A percentile compares a stretch with the other conserved stretches of the same genome.
phyloP scores from a whole-genome alignment of 2,797 vertebrate genomes.

The Hylomyscus alleni region DNA sequence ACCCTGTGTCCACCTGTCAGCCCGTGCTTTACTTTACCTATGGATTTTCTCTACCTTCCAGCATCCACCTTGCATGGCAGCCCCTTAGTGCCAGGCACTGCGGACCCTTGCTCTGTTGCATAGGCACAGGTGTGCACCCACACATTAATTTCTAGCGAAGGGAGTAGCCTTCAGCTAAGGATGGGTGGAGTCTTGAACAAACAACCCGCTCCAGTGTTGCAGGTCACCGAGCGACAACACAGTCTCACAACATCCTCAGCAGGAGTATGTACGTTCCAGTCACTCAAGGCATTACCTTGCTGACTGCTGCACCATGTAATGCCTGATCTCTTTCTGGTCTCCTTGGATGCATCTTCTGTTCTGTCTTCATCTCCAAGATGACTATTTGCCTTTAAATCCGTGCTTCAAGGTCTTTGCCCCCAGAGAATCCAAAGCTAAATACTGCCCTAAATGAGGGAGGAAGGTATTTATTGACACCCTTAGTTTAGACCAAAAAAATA shows the following conservation, averaged over 20 bases:
- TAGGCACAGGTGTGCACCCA: too few species aligned
- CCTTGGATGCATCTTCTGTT: not conserved
- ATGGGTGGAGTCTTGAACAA: not conserved
- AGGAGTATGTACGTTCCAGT: not conserved
- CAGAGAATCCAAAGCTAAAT: not conserved
- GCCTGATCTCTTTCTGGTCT: not conserved
- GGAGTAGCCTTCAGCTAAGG: not conserved
- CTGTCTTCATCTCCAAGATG: not conserved
- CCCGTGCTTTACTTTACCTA: fast-evolving
- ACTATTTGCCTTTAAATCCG: not conserved
- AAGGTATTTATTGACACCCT: not conserved
- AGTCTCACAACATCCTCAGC: not conserved
- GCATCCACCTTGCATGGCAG: not conserved
- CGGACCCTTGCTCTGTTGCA: fast-evolving
- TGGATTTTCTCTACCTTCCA: not conserved
- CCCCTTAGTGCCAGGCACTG: not conserved
- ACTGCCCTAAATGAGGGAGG: not conserved
- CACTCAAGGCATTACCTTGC: not conserved
- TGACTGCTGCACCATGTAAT: not conserved
- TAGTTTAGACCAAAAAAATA: not conserved
- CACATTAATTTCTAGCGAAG: not conserved
- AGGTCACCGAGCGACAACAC: not conserved
- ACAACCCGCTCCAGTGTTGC: fast-evolving
- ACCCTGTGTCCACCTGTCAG: not conserved
- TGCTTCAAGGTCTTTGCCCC: not conserved